Base-by-base conservation (phyloP, 2,888 invertebrate species). In the Syritta pipiens region DNA sequence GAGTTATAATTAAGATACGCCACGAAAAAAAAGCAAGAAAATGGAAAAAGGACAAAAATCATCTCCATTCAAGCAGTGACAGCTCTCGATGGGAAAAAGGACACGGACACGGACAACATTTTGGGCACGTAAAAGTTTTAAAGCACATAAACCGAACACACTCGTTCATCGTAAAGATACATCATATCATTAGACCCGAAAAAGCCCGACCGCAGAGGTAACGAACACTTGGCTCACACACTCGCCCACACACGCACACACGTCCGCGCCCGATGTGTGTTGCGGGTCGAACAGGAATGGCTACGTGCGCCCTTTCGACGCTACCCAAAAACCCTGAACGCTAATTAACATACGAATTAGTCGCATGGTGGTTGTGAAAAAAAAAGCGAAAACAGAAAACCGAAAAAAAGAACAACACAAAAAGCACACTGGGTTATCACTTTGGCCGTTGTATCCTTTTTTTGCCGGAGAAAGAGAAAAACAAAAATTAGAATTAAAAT, bases 1-100 rank as follows among this genome's bases (percentile, higher is more conserved):
- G 77, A 65, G 48, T 77, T 77, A 71, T 71, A 71, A 77, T 77
- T 77, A 59, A 77, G 76, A 77, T 77, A 77, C 63, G 71, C 76
- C 37, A 30, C 26, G 37, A 55, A 55, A 74, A 46, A 32, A 28
- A 28, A 28, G 3, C 28, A 28, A 28, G 9, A n/a, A 46, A n/a
- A 46, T 7, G 12, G 12, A 46, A 46, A 44, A 44, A 24, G n/a
- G 42, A 32, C 28, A 44, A 48, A 65, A 59, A 59, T 57, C 59
- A 51, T 48, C 59, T 62, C 20, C 63, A 53, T 26, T 19, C 26
- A 19, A 30, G n/a, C 12, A 32, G n/a, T 60, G 51, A 53, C 51
- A 71, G 10, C 28, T n/a, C n/a, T n/a, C n/a, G n/a, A n/a, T n/a
- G n/a, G n/a, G 14, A 65, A 65, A 51, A 63, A 12, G 22, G 59